These are phyloP conservation scores for Alloplasta piceator DNA, from an alignment of 2,888 invertebrate genomes.

Conservation along the genomic window DNA sequence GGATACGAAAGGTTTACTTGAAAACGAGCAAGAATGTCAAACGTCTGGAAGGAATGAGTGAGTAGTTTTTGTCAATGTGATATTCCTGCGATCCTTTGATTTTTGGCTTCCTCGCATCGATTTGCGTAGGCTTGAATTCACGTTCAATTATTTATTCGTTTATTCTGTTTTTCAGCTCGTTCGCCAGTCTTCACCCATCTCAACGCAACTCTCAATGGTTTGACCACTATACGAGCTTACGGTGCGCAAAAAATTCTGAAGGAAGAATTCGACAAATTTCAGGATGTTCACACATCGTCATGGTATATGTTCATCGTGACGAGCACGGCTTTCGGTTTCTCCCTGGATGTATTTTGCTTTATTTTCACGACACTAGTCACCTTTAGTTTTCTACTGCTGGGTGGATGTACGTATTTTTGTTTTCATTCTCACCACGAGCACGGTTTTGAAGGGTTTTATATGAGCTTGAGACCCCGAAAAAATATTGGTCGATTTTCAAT, in stretches of 20 bases:
- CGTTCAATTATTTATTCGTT: conserved; percentile 27
- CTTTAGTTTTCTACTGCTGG: conserved; percentile 86
- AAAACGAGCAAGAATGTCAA: conserved; percentile 90
- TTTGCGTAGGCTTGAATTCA: not conserved
- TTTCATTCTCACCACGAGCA: no score
- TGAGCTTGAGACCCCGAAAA: not conserved
- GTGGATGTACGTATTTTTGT: conserved; percentile 70
- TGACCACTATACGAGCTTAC: conserved; percentile 90
- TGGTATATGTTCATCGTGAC: conserved; percentile 84
- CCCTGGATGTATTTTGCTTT: conserved; percentile 87
- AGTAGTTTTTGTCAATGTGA: conserved; percentile 73
- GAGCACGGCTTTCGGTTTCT: conserved; percentile 83
- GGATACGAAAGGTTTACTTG: conserved; percentile 87
- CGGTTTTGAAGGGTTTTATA: not conserved
- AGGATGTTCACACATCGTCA: conserved; percentile 83
- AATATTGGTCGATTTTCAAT: no score
- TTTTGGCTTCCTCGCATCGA: no score
- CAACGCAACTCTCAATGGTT: conserved; percentile 89
- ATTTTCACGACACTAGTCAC: conserved; percentile 87
- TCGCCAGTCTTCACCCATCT: conserved; percentile 93
- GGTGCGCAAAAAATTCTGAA: conserved; percentile 87
- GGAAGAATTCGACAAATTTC: conserved; percentile 86
- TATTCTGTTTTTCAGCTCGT: conserved; percentile 85
- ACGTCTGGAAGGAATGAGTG: conserved; percentile 87
- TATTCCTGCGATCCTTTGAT: no score